Evolutionary conservation across 1,140 invertebrate genomes (phyloP), one percentile per base, ranked within the genome.

Genomic region (Idris sp.): DNA sequence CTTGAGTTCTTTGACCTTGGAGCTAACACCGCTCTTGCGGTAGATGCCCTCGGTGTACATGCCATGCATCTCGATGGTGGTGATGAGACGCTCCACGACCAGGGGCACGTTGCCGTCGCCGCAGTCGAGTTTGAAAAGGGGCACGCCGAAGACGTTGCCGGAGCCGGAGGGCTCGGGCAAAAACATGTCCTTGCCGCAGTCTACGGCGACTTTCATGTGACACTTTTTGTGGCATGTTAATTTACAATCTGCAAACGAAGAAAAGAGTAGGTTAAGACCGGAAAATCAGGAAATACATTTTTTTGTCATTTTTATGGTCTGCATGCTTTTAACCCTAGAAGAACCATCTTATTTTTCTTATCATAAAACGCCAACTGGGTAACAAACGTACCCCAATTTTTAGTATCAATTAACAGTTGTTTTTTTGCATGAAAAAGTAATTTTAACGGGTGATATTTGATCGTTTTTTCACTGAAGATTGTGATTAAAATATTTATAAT

Each of bases 151-250:
- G 7, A 96, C 91, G 76, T 91, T 89, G 2, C 88, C 86, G 1
- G 89, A 89, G 56, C 90, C 90, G 1, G 85, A 85, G 58, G 22
- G 22, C 22, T 90, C 90, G 26, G 77, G 53, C 7, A 81, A 14
- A 6, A 78, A 71, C 1, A 87, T 88, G 43, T 92, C 91, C 72
- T 91, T 91, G 8, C 90, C 88, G 69, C 91, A 92, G 28, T 89
- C 87, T 1, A 88, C 86, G 4, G 88, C 83, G 15, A 90, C 89
- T 80, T 94, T 95, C 43, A 88, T 89, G 78, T 95, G 94, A 86
- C 97, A 98, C 83, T 97, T 98, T 84, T 96, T 97, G 86, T 99
- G 97, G 79, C 96, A 96, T 0, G 95, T 96, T 41, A 98, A 88
- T 84, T 96, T 97, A 89, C 97, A 99, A 73, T 95, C 90, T 94